Conservation (phyloP, 2,113 vertebrate genomes). For the Pitta sordida region DNA sequence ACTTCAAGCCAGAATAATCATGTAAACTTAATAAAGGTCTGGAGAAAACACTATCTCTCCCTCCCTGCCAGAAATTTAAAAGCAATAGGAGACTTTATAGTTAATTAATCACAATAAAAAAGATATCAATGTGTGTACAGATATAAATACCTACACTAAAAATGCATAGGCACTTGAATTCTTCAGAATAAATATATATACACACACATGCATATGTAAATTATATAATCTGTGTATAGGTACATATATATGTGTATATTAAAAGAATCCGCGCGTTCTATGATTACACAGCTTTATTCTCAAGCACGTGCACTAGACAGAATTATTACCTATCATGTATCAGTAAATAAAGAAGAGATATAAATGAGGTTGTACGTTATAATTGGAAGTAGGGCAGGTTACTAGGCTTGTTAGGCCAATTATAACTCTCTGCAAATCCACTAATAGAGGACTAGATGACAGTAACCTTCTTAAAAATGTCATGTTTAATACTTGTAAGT, state of each 20-base stretch:
- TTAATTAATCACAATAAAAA: not conserved
- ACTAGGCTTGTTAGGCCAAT: conserved; percentile 73
- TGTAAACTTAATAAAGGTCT: not conserved
- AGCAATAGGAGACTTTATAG: not conserved
- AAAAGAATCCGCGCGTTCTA: not conserved
- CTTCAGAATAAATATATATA: not conserved
- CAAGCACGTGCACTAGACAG: not conserved
- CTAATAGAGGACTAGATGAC: conserved; percentile 71
- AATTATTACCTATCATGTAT: not conserved
- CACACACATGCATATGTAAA: not conserved
- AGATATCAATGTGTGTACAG: rapidly evolving
- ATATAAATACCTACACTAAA: not conserved
- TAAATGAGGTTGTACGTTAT: conserved; percentile 56
- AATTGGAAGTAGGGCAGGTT: conserved; percentile 71
- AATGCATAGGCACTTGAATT: not conserved
- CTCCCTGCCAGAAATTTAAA: not conserved
- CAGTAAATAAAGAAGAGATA: conserved; percentile 56
- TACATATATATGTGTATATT: not conserved
- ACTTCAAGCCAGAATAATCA: not conserved
- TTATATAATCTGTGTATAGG: not conserved
- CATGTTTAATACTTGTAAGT: conserved; percentile 72
- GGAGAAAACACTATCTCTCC: not conserved
- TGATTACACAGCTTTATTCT: not conserved
- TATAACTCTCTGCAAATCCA: conserved; percentile 71
- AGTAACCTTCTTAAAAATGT: conserved; percentile 75